Conservation (phyloP, 2,113 vertebrate genomes). For the Cisticola juncidis region DNA sequence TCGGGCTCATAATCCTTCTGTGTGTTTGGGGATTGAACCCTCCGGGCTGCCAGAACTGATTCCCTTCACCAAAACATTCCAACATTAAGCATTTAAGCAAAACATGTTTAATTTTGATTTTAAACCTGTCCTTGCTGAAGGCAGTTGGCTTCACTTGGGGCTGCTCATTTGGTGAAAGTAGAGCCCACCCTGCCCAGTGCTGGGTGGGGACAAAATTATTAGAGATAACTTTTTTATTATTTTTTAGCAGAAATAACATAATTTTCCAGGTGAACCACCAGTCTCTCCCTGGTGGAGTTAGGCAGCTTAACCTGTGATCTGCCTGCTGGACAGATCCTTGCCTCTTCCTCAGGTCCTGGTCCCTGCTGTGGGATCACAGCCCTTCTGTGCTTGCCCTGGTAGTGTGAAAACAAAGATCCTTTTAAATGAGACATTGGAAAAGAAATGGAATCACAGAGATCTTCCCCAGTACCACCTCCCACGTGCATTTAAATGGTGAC, state of each 20-base stretch:
- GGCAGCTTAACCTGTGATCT: not conserved
- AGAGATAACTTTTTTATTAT: not conserved
- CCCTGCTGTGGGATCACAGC: not conserved
- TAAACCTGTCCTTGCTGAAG: not conserved
- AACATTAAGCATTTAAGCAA: not conserved
- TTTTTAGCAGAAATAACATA: not conserved
- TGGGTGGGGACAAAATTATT: not conserved
- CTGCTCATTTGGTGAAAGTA: not conserved
- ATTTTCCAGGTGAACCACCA: not conserved
- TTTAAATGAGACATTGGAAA: not conserved
- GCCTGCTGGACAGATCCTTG: not conserved
- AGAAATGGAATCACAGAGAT: not conserved
- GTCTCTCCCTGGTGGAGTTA: not conserved
- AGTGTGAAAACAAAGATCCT: not conserved
- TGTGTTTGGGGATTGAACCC: not conserved
- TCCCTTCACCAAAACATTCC: not conserved
- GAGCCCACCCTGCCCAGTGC: not conserved
- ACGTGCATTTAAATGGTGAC: accelerated
- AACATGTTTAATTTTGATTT: not conserved
- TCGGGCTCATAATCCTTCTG: not conserved
- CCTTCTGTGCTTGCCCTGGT: not conserved
- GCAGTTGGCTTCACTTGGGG: not conserved
- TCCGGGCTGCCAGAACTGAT: not conserved
- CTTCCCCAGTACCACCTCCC: not conserved
- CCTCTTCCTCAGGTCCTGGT: not conserved